Evolutionary conservation across 2,113 vertebrate species (phyloP).

Genomic region (Piprites chloris): DNA sequence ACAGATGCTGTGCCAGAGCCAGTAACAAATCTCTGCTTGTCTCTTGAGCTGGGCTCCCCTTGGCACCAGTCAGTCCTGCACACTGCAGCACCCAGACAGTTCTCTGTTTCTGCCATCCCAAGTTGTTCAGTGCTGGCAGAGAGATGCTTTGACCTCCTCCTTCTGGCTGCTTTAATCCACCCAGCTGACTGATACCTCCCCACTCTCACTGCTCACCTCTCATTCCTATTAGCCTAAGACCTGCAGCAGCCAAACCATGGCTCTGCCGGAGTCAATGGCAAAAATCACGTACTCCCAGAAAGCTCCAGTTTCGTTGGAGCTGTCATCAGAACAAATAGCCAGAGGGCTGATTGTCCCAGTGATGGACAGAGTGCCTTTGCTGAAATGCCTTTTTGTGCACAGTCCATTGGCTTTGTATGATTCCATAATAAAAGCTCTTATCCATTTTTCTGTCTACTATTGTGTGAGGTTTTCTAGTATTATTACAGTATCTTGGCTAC

Average conservation of each 20-base stretch:
- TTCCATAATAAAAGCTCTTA: slow-evolving; percentile 7
- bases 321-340: not conserved
- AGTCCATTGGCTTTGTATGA: not conserved
- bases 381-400: slow-evolving; percentile 22
- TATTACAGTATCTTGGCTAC: not conserved
- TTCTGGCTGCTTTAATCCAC: not conserved
- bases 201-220: not conserved
- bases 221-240: not conserved
- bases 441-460: not conserved
- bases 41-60: not conserved
- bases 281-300: not conserved
- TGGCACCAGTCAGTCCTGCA: not conserved
- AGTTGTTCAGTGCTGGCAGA: not conserved
- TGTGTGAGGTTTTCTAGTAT: not conserved
- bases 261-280: not conserved
- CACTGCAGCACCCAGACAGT: not conserved
- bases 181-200: not conserved
- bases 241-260: not conserved
- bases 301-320: not conserved
- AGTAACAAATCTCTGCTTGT: not conserved
- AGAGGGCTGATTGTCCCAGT: not conserved
- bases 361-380: slow-evolving; percentile 5
- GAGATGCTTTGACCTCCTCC: not conserved
- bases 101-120: not conserved
- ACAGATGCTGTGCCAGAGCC: not conserved